Percentiles rank a stretch among this genome's conserved stretches.
Evolutionary conservation across 2,888 invertebrate species (phyloP).

Genomic region (Ceratothoa steindachneri): DNA sequence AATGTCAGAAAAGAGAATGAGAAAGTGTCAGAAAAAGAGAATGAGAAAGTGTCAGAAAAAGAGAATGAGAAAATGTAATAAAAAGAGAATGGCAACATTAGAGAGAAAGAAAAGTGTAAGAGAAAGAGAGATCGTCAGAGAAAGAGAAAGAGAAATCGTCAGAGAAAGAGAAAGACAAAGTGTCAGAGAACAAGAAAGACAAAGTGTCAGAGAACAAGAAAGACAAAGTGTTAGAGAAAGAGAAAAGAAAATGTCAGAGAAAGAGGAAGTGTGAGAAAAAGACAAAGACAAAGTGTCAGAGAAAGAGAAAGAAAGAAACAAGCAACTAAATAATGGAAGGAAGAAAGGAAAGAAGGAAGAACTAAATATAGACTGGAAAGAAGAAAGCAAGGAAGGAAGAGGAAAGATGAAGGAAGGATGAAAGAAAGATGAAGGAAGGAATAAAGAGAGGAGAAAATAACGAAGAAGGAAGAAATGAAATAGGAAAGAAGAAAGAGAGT

Average conservation of each 20-base stretch:
- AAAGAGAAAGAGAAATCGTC: slow-evolving; percentile 14
- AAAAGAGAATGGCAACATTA: too few relatives aligned
- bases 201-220: neutral
- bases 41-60: too few relatives aligned
- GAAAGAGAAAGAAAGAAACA: neutral
- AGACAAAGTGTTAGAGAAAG: neutral
- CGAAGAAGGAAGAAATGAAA: neutral
- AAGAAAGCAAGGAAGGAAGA: neutral
- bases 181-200: neutral
- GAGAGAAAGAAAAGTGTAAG: neutral
- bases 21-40: too few relatives aligned
- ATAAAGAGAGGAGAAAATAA: slow-evolving; percentile 1
- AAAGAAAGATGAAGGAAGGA: slow-evolving; percentile 2
- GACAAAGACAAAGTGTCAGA: too few relatives aligned
- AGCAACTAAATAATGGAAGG: neutral
- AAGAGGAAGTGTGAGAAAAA: neutral
- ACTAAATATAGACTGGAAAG: neutral
- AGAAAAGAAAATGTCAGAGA: neutral
- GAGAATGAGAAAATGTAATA: too few relatives aligned
- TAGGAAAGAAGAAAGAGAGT: slow-evolving; percentile 18
- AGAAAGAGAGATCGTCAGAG: neutral
- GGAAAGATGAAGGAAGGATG: neutral
- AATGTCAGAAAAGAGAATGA: too few relatives aligned
- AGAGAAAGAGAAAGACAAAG: slow-evolving; percentile 3
- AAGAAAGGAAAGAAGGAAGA: neutral